Evolutionary conservation across 2,113 vertebrate species (phyloP), one percentile per base, ranked within the genome.

Genomic region (Hypanus sabinus): DNA sequence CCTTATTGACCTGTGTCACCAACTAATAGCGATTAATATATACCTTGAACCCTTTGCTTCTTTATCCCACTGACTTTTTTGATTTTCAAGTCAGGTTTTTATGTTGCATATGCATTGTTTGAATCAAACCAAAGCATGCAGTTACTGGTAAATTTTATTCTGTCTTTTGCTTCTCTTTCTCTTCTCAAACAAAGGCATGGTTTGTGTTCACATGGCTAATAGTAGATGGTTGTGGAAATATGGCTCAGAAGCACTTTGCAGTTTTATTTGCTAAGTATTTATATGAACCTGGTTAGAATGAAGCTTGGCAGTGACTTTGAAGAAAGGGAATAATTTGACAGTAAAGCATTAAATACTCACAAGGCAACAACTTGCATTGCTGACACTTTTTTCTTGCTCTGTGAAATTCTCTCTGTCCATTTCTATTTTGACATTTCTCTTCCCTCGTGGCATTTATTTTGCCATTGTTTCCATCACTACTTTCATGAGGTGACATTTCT

Each of bases 341-440:
- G 57, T 14, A 88, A 1, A 6, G 30, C 27, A n/a, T 18, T 87
- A 60, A 87, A 9, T 88, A 16, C 55, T 60, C 83, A 62, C 4
- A 14, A 1, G 5, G 5, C 16, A 62, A 88, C 57, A 60, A n/a
- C 22, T 88, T 87, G 24, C 55, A 12, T 16, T n/a, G 27, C 57
- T 88, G 38, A 46, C 81, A 27, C 60, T 88, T 27, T 70, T 88
- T 57, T 62, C 27, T 62, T 27, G 60, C 3, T 87, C 57, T 88
- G 0, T 88, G 27, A 85, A 85, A 60, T 60, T 85, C 7, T 85
- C 46, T 87, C 27, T 87, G 55, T 87, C 83, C 55, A 60, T 62
- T 87, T 62, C 27, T 87, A 12, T 87, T 87, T 87, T 60, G 83
- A 87, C 12, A 60, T 57, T 87, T 30, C 80, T 55, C 81, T 85